These are phyloP conservation scores for Lepidotrigona ventralis DNA, from an alignment of 1,140 invertebrate species.

Conservation along the genomic window DNA sequence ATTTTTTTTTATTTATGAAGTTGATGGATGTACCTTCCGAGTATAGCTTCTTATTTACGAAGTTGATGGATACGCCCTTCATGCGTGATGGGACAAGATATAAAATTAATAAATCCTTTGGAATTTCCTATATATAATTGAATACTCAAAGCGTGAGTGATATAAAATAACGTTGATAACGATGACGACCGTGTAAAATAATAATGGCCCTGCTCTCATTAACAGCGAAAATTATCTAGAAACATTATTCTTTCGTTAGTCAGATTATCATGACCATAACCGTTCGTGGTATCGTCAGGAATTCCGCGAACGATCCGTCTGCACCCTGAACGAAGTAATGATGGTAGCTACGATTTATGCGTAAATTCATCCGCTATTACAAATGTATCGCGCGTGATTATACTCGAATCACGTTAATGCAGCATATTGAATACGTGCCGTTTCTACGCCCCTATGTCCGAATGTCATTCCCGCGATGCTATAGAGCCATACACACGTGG, in stretches of 20 bases:
- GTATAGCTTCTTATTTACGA: no score
- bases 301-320: neutral
- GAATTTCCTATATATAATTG: neutral
- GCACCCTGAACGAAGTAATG: constrained; percentile 18
- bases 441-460: constrained; percentile 47
- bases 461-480: neutral
- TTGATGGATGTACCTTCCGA: no score
- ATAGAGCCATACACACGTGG: constrained; percentile 3
- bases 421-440: constrained; percentile 56
- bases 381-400: constrained; percentile 61
- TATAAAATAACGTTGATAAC: neutral
- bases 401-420: constrained; percentile 64
- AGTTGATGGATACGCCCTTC: no score
- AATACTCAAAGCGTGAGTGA: neutral
- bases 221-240: neutral
- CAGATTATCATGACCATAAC: constrained; percentile 1
- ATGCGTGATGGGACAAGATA: neutral
- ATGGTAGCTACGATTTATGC: constrained; percentile 36
- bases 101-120: neutral
- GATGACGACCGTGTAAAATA: neutral
- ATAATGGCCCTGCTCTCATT: neutral
- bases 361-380: constrained; percentile 55
- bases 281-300: neutral
- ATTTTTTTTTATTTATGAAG: no score
- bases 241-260: neutral